phyloP scores from a whole-genome alignment of 2,113 vertebrate species.

The Etia nguti region DNA sequence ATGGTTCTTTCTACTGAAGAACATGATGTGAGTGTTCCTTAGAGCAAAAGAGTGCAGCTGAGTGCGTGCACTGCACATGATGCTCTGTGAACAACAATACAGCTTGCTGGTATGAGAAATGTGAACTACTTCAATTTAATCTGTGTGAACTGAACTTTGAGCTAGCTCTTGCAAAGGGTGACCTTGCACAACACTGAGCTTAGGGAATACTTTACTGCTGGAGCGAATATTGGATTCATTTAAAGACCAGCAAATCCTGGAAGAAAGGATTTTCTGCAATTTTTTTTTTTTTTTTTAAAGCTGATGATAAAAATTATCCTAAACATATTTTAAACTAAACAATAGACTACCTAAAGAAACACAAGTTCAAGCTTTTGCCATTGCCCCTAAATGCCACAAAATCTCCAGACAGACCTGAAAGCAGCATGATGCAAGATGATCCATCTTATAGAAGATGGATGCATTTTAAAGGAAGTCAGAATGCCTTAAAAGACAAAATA shows the following conservation, averaged over 20 bases:
- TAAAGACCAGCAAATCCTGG: not conserved
- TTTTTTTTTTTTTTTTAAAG: accelerated
- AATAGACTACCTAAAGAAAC: not conserved
- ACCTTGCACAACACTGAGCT: not conserved
- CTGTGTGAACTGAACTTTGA: not conserved
- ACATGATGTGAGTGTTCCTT: not conserved
- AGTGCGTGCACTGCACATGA: not conserved
- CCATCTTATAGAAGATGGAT: not conserved
- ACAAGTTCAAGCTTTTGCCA: not conserved
- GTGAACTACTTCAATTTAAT: not conserved
- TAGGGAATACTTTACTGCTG: not conserved
- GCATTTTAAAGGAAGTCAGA: not conserved
- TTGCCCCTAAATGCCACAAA: not conserved
- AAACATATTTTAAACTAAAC: not conserved
- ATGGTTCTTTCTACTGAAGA: not conserved
- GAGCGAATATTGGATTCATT: not conserved
- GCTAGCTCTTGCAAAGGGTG: not conserved
- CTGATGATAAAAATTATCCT: not conserved
- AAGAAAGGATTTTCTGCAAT: not conserved
- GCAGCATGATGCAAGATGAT: not conserved
- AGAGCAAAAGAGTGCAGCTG: not conserved
- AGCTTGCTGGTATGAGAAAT: not conserved
- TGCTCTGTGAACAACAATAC: not conserved
- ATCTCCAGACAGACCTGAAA: not conserved
- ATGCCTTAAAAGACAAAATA: not conserved